phyloP scores from a whole-genome alignment of 2,113 vertebrate genomes.

The Boulengeromyrus knoepffleri region DNA sequence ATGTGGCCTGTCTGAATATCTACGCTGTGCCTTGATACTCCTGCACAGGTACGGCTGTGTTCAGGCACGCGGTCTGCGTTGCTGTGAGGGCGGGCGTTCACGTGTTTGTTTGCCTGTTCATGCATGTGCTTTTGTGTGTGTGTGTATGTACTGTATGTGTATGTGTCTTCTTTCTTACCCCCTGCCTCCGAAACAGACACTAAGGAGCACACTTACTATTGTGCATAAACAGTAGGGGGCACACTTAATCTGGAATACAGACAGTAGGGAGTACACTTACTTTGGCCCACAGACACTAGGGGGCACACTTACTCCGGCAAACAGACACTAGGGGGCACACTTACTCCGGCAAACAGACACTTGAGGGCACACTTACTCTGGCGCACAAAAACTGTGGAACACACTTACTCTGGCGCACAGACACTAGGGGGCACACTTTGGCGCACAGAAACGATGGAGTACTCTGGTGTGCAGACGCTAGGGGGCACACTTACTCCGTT shows the following conservation, averaged over 20 bases:
- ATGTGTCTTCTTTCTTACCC: not conserved
- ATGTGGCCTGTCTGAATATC: not conserved
- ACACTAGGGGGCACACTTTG: too few species aligned
- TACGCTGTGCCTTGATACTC: not conserved
- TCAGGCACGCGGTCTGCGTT: not conserved
- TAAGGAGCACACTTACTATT: slow-evolving; percentile 63
- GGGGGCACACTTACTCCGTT: too few species aligned
- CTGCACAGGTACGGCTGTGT: not conserved
- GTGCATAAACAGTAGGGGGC: slow-evolving; percentile 53
- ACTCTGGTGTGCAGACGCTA: slow-evolving; percentile 28
- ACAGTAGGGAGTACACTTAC: slow-evolving; percentile 68
- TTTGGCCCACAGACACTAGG: slow-evolving; percentile 8
- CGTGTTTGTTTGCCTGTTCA: not conserved
- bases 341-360: slow-evolving; percentile 21
- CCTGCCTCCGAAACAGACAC: slow-evolving; percentile 22
- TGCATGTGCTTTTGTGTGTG: not conserved
- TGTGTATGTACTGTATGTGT: not conserved
- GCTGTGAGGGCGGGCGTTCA: not conserved
- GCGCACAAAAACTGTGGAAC: too few species aligned
- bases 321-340: too few species aligned
- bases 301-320: too few species aligned
- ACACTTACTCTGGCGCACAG: too few species aligned
- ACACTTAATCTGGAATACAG: slow-evolving; percentile 46
- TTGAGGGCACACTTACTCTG: not conserved
- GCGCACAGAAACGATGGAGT: too few species aligned